Conservation (phyloP, 1,140 invertebrate genomes). For the Drosophila littoralis region DNA sequence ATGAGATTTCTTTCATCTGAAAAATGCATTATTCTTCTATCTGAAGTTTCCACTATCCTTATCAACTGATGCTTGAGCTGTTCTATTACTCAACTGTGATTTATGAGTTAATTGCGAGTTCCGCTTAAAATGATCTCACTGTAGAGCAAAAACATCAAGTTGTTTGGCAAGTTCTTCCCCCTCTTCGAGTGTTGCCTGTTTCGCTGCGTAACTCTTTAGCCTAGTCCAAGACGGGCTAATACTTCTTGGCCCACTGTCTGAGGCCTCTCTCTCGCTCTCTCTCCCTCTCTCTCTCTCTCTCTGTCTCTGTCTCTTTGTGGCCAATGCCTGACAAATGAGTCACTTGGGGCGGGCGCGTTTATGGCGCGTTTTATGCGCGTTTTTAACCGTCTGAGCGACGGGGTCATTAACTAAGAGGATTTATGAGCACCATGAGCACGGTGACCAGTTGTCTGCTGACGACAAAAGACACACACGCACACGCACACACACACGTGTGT, state of each 20-base stretch:
- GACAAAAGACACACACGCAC: conserved; percentile 2
- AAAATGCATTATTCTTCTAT: not conserved
- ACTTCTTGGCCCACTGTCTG: conserved; percentile 41
- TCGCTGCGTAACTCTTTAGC: conserved; percentile 5
- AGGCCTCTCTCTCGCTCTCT: no score
- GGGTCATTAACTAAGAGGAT: conserved; percentile 81
- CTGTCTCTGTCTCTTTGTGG: not conserved
- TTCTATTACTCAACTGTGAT: not conserved
- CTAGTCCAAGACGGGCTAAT: conserved; percentile 5
- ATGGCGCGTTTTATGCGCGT: conserved; percentile 69
- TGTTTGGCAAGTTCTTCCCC: conserved; percentile 19
- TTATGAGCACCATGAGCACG: conserved; percentile 67
- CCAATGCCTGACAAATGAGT: conserved; percentile 42
- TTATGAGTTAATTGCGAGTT: conserved; percentile 5
- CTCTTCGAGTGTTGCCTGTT: not conserved
- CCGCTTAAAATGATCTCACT: conserved; percentile 33
- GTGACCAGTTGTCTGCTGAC: conserved; percentile 48
- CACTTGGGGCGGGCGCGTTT: conserved; percentile 58
- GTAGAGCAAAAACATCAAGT: conserved; percentile 20
- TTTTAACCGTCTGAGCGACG: conserved; percentile 78
- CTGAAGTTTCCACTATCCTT: not conserved
- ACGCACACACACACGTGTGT: conserved; percentile 5
- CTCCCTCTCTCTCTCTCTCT: no score
- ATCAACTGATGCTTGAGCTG: not conserved
- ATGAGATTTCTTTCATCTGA: no score